phyloP scores from a whole-genome alignment of 2,113 vertebrate genomes.

The Scopus umbretta region DNA sequence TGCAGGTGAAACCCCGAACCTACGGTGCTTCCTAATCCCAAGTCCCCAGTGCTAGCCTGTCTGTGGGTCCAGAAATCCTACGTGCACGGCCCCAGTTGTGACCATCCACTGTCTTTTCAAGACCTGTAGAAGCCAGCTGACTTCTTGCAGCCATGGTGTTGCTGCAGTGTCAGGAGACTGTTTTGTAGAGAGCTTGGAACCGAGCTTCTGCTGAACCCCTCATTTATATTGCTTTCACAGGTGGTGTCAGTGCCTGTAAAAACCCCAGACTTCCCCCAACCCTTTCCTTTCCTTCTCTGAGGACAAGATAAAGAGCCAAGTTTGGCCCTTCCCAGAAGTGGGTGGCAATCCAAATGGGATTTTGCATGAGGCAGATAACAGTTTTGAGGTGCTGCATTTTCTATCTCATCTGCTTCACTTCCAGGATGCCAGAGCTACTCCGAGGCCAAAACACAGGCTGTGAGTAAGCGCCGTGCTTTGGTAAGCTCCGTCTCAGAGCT shows the following conservation, averaged over 20 bases:
- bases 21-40: neutral
- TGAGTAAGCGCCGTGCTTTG: rapidly evolving
- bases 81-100: neutral
- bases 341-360: neutral
- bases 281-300: neutral
- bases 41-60: neutral
- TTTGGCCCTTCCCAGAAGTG: neutral
- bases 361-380: neutral
- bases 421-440: neutral
- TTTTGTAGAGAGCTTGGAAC: neutral
- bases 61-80: neutral
- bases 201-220: neutral
- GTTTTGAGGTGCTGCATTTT: neutral
- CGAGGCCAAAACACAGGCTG: rapidly evolving
- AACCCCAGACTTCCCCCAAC: neutral
- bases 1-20: neutral
- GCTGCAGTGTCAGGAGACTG: neutral
- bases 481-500: neutral
- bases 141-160: neutral
- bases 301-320: neutral
- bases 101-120: neutral
- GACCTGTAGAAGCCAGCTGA: neutral
- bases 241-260: neutral
- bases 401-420: neutral
- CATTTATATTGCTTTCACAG: neutral